phyloP scores from a whole-genome alignment of 2,797 vertebrate species.

The Labeo calbasu region DNA sequence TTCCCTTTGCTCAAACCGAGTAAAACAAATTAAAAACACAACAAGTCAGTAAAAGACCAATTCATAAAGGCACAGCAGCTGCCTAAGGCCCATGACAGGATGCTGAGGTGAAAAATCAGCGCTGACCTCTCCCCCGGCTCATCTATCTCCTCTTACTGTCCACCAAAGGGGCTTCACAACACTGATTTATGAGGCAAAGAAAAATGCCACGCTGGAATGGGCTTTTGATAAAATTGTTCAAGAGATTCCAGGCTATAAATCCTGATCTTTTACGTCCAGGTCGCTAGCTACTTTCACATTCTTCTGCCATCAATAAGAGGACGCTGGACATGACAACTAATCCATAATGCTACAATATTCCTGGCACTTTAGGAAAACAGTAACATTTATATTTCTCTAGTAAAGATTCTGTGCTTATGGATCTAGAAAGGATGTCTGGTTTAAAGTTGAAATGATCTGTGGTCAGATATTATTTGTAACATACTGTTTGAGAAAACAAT shows the following conservation, averaged over 20 bases:
- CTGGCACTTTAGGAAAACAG: constrained; percentile 84
- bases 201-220: constrained; percentile 98
- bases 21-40: constrained; percentile 86
- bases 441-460: constrained; percentile 33
- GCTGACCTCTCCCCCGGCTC: constrained; percentile 95
- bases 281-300: constrained; percentile 96
- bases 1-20: constrained; percentile 77
- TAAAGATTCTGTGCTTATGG: constrained; percentile 64
- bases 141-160: constrained; percentile 99
- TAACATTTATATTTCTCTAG: constrained; percentile 82
- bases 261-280: constrained; percentile 96
- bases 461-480: constrained; percentile 9
- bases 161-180: constrained; percentile 93
- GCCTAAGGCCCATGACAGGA: constrained; percentile 87
- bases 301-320: constrained; percentile 93
- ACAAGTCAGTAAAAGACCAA: constrained; percentile 90
- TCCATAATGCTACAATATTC: constrained; percentile 92
- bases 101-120: constrained; percentile 90
- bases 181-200: constrained; percentile 98
- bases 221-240: constrained; percentile 99
- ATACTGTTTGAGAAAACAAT: not conserved
- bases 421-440: constrained; percentile 11
- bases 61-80: constrained; percentile 90
- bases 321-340: constrained; percentile 91
- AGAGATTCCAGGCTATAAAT: constrained; percentile 99